Conservation (phyloP, 2,113 vertebrate genomes). For the Triplophysa rosa region DNA sequence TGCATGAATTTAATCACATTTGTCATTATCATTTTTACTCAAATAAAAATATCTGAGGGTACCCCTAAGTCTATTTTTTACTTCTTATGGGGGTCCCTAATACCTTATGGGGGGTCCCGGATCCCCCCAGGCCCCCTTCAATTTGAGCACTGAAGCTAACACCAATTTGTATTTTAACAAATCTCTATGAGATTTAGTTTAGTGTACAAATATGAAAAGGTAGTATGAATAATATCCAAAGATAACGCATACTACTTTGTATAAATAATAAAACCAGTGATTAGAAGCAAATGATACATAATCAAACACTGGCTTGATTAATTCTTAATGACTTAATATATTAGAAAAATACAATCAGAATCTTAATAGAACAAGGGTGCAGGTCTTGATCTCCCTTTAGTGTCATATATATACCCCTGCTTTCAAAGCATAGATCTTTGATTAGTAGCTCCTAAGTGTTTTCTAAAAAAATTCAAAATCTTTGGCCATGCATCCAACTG, state of each 20-base stretch:
- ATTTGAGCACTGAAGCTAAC: too few relatives aligned
- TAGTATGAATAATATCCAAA: neutral
- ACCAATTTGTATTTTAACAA: neutral
- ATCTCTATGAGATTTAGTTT: neutral
- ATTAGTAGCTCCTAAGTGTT: slow-evolving; percentile 65
- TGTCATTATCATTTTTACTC: too few relatives aligned
- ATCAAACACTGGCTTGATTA: neutral
- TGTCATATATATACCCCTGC: neutral
- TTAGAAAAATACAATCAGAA: neutral
- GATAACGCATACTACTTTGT: neutral
- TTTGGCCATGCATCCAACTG: slow-evolving; percentile 82
- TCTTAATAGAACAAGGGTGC: neutral
- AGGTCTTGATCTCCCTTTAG: neutral
- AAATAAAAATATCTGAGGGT: too few relatives aligned
- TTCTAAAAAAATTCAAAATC: slow-evolving; percentile 78
- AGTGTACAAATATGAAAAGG: too few relatives aligned
- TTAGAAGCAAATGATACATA: neutral
- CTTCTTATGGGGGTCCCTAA: too few relatives aligned
- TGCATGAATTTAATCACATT: too few relatives aligned
- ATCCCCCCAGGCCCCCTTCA: too few relatives aligned
- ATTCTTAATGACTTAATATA: neutral
- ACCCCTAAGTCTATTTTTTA: too few relatives aligned
- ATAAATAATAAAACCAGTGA: neutral
- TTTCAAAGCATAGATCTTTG: slow-evolving; percentile 36
- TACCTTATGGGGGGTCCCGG: too few relatives aligned